phyloP scores from a whole-genome alignment of 2,888 invertebrate genomes.

The Melitaea athalia region DNA sequence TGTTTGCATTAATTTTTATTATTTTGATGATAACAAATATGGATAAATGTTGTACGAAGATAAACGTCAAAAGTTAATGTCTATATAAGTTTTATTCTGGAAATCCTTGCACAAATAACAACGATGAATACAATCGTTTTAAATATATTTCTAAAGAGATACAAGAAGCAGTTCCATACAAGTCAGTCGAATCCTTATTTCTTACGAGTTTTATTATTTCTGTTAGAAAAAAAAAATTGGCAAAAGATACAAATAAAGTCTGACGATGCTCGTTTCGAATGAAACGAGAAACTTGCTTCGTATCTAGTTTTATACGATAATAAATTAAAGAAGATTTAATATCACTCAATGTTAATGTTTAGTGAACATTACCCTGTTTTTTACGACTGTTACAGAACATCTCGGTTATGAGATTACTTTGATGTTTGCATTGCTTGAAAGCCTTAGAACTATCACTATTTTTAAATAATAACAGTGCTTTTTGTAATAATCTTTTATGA shows the following conservation, averaged over 20 bases:
- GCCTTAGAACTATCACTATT: not conserved
- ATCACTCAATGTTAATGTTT: constrained; percentile 20
- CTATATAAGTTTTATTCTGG: no score
- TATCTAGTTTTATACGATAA: not conserved
- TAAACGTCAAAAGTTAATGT: no score
- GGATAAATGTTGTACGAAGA: no score
- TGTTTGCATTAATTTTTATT: no score
- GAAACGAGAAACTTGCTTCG: constrained; percentile 3
- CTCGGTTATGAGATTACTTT: not conserved
- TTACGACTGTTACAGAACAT: not conserved
- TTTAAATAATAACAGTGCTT: not conserved
- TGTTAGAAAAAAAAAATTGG: constrained; percentile 17
- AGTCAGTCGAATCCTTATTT: not conserved
- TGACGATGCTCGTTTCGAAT: constrained; percentile 10
- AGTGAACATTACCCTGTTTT: constrained; percentile 19
- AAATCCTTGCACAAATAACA: no score
- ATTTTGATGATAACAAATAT: no score
- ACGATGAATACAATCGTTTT: no score
- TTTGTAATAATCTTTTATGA: no score
- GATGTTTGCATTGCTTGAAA: not conserved
- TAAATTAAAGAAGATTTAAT: constrained; percentile 17
- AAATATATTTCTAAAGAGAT: no score
- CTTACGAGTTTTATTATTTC: constrained; percentile 19
- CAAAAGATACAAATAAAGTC: constrained; percentile 24
- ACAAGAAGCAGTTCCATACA: not conserved